phyloP scores from a whole-genome alignment of 1,140 invertebrate genomes.

The Phenacoccus solenopsis region DNA sequence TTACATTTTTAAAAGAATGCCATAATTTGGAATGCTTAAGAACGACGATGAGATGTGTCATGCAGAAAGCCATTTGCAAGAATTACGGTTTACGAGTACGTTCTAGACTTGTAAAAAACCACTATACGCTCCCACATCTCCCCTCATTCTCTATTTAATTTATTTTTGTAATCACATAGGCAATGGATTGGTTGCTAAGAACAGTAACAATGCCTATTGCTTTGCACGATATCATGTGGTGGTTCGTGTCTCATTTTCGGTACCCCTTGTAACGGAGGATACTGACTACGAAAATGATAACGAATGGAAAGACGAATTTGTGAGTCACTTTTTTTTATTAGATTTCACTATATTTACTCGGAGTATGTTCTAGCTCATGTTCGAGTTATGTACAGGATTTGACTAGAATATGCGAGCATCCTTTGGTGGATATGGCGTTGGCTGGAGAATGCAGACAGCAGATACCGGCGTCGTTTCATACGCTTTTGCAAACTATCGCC shows the following conservation, averaged over 20 bases:
- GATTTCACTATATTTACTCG: no score
- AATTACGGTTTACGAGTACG: constrained; percentile 64
- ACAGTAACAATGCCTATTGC: constrained; percentile 81
- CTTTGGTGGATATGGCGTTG: constrained; percentile 62
- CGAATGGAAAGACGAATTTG: constrained; percentile 13
- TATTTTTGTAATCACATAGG: constrained; percentile 41
- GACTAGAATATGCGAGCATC: constrained; percentile 60
- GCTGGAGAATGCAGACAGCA: constrained; percentile 67
- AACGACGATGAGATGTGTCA: constrained; percentile 66
- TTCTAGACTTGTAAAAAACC: no score
- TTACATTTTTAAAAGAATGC: constrained; percentile 71
- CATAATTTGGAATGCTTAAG: constrained; percentile 70
- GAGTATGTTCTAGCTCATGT: no score
- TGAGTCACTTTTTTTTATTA: constrained; percentile 34
- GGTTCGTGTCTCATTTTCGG: constrained; percentile 56
- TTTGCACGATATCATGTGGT: constrained; percentile 90
- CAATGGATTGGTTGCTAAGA: constrained; percentile 86
- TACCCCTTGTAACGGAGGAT: constrained; percentile 23
- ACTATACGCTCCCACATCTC: neutral
- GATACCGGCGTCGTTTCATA: constrained; percentile 71
- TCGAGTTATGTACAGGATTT: no score
- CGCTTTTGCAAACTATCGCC: constrained; percentile 77
- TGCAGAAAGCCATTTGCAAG: constrained; percentile 69
- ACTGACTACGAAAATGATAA: constrained; percentile 29
- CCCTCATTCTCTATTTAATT: neutral